phyloP scores from a whole-genome alignment of 2,888 invertebrate genomes.

The Belgica antarctica region DNA sequence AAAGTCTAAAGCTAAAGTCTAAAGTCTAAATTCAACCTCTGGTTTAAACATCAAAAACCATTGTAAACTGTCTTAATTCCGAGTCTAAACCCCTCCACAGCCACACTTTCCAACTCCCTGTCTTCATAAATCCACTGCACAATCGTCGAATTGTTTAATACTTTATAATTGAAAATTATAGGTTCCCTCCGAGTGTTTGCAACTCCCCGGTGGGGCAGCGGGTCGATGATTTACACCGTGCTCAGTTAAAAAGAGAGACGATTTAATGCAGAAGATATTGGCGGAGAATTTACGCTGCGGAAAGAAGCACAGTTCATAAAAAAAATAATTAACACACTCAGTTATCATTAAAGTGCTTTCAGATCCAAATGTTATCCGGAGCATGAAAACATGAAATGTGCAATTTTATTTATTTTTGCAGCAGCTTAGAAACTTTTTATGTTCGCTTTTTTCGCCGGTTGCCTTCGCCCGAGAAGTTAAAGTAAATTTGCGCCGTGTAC shows the following conservation, averaged over 20 bases:
- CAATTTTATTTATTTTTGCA: not conserved
- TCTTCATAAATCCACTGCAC: not conserved
- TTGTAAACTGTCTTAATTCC: not conserved
- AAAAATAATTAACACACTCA: not conserved
- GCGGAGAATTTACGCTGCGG: not conserved
- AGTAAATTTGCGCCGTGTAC: too few relatives aligned
- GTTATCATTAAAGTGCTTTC: not conserved
- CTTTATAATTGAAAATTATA: conserved; percentile 25
- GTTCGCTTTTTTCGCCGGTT: not conserved
- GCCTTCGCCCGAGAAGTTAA: too few relatives aligned
- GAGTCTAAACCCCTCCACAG: too few relatives aligned
- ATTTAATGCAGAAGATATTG: not conserved
- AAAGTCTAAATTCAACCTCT: too few relatives aligned
- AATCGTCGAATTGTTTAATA: conserved; percentile 20
- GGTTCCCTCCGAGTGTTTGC: too few relatives aligned
- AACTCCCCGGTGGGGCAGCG: too few relatives aligned
- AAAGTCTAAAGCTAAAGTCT: too few relatives aligned
- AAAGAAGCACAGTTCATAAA: too few relatives aligned
- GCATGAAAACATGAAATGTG: not conserved
- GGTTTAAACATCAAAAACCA: not conserved
- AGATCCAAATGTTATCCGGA: not conserved
- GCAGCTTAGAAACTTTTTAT: not conserved
- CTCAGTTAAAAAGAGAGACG: too few relatives aligned
- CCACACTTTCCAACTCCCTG: not conserved
- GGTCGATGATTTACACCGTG: too few relatives aligned